Evolutionary conservation across 1,140 invertebrate species (phyloP), one percentile per base, ranked within the genome.

Genomic region (Drosophila varians): DNA sequence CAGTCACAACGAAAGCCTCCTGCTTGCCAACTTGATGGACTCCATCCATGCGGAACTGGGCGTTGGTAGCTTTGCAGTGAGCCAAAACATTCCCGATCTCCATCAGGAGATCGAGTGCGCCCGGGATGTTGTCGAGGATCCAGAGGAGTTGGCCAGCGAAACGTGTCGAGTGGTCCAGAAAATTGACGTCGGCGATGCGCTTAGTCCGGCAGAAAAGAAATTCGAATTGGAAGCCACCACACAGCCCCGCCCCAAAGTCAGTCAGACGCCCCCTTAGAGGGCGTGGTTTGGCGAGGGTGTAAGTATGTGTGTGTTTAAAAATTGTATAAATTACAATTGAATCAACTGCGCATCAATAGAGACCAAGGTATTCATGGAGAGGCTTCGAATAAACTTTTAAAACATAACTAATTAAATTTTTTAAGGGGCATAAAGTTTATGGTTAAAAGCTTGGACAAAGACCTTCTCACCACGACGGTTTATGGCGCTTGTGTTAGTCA

Each of bases 11-110:
- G 93, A 94, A 62, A 94, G 93, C 18, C 80, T 94, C 36, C 60
- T 92, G 7, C 80, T 96, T 23, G 93, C 94, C 2, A 92, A 93
- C 76, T 86, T 95, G n/a, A 93, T 94, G 82, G 94, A 95, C 77
- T 54, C 31, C 42, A 62, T 73, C 3, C 57, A 73, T n/a, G 31
- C 56, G 3, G 56, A 73, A 28, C 34, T 73, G n/a, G 48, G 56
- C 1, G 56, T 62, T 12, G 56, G 42, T 9, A 54, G 58, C 14
- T 61, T 61, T 19, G 60, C 55, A 1, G 8, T 4, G 23, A 18
- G 14, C 8, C 7, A 3, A 2, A 12, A 31, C 5, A 1, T 14
- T 19, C 6, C 26, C 1, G 23, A 45, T 11, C 5, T 66, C 3
- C 46, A 65, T 11, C 9, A 1, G 11, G 42, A 21, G 31, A 40